Evolutionary conservation across 2,113 vertebrate species (phyloP).

Genomic region (Petromus typicus): DNA sequence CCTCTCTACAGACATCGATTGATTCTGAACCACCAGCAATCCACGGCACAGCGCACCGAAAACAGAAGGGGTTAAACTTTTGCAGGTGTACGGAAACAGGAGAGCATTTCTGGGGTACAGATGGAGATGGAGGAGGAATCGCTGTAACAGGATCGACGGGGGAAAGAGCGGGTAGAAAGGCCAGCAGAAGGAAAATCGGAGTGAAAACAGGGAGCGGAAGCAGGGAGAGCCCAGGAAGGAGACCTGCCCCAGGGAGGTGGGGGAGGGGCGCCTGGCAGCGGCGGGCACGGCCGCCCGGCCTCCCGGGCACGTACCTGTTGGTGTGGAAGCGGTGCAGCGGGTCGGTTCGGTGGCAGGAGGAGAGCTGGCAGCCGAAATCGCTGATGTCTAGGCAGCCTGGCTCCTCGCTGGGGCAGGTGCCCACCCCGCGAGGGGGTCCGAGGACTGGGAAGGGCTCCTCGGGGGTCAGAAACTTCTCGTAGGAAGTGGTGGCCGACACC

Average conservation of each 20-base stretch:
- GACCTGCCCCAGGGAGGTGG: not conserved
- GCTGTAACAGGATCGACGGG: not conserved
- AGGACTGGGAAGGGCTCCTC: slow-evolving; percentile 95
- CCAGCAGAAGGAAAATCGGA: not conserved
- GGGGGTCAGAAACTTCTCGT: slow-evolving; percentile 96
- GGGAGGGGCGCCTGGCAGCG: slow-evolving; percentile 26
- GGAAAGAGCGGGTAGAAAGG: not conserved
- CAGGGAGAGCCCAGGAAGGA: not conserved
- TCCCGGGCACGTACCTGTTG: slow-evolving; percentile 88
- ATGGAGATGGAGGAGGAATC: not conserved
- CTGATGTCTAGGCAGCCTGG: slow-evolving; percentile 95
- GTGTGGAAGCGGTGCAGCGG: slow-evolving; percentile 95
- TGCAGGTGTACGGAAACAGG: not conserved
- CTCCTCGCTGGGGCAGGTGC: slow-evolving; percentile 90
- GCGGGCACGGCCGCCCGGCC: not conserved
- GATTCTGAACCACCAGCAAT: slow-evolving; percentile 1
- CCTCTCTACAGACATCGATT: slow-evolving; percentile 10
- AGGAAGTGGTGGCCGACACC: slow-evolving; percentile 60
- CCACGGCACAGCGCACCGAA: not conserved
- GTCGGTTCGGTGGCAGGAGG: slow-evolving; percentile 97
- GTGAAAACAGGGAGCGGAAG: not conserved
- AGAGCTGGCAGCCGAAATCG: slow-evolving; percentile 96
- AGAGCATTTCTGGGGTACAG: not conserved
- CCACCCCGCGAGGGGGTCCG: slow-evolving; percentile 88
- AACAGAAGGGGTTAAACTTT: slow-evolving; percentile 76